Percentiles rank a stretch among this genome's conserved stretches.
phyloP scores from a whole-genome alignment of 2,113 vertebrate genomes.

The Brachirus orientalis region DNA sequence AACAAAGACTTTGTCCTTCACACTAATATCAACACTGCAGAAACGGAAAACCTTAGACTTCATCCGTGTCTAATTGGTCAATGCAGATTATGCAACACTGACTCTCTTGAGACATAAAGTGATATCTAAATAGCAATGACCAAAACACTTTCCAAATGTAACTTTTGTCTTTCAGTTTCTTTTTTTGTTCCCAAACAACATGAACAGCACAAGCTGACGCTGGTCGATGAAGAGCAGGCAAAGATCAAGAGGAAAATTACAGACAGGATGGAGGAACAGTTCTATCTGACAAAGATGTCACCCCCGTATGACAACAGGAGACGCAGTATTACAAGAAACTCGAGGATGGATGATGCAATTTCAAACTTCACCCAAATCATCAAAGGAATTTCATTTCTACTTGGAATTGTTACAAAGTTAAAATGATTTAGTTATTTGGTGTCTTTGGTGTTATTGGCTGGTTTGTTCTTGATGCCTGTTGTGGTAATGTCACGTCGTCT shows the following conservation, averaged over 20 bases:
- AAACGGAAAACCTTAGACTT: conserved; percentile 21
- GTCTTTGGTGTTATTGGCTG: too few relatives aligned
- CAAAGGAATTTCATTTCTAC: conserved; percentile 11
- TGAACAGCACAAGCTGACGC: conserved; percentile 50
- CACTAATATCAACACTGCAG: neutral
- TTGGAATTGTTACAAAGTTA: too few relatives aligned
- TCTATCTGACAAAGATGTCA: too few relatives aligned
- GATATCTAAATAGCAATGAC: conserved; percentile 1
- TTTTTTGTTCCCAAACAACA: conserved; percentile 32
- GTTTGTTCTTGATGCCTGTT: too few relatives aligned
- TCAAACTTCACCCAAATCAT: neutral
- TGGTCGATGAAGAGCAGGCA: conserved; percentile 59
- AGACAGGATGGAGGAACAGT: conserved; percentile 1
- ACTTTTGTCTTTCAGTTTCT: conserved; percentile 15
- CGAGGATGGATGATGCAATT: conserved; percentile 4
- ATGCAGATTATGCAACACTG: conserved; percentile 10
- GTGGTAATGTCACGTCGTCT: too few relatives aligned
- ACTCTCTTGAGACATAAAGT: neutral
- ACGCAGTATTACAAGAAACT: neutral
- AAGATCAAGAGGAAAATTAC: conserved; percentile 6
- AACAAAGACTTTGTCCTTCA: conserved; percentile 57
- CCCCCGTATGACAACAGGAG: neutral
- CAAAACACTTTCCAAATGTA: too few relatives aligned
- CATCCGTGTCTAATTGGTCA: neutral
- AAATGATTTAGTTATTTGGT: too few relatives aligned